Conservation (phyloP, 2,888 invertebrate species). For the Synergus gifuensis region DNA sequence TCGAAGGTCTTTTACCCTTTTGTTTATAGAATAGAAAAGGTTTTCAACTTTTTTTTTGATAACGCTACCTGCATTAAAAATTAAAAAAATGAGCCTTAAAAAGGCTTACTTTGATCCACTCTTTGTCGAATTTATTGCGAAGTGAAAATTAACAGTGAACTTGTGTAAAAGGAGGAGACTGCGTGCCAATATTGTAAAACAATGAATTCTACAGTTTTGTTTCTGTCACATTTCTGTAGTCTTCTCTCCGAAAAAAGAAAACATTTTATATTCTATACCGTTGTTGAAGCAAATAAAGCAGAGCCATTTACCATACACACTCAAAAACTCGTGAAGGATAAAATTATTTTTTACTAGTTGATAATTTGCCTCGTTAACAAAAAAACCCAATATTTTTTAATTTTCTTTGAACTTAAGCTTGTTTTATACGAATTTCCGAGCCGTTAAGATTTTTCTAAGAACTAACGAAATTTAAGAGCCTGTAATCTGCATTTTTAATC, state of each 20-base stretch:
- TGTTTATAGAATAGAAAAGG: neutral
- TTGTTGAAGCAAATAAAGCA: conserved; percentile 31
- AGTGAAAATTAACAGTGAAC: conserved; percentile 26
- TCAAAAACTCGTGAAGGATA: neutral
- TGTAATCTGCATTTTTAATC: neutral
- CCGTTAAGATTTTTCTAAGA: neutral
- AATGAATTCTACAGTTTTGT: conserved; percentile 13
- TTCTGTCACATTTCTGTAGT: conserved; percentile 29
- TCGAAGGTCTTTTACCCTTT: neutral
- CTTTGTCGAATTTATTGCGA: neutral
- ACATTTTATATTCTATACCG: conserved; percentile 23
- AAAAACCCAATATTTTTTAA: neutral
- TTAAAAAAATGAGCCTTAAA: conserved; percentile 16
- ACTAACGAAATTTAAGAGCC: neutral
- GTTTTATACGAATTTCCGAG: neutral
- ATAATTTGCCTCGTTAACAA: neutral
- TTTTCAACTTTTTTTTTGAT: neutral
- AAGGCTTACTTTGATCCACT: conserved; percentile 29
- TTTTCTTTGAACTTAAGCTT: neutral
- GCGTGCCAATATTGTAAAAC: conserved; percentile 33
- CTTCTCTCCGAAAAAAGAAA: conserved; percentile 29
- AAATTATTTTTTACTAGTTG: neutral
- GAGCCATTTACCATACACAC: conserved; percentile 31
- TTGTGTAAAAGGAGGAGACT: conserved; percentile 28
- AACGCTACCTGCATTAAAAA: neutral